Evolutionary conservation across 1,140 invertebrate genomes (phyloP).

Genomic region (Oncopeltus fasciatus): DNA sequence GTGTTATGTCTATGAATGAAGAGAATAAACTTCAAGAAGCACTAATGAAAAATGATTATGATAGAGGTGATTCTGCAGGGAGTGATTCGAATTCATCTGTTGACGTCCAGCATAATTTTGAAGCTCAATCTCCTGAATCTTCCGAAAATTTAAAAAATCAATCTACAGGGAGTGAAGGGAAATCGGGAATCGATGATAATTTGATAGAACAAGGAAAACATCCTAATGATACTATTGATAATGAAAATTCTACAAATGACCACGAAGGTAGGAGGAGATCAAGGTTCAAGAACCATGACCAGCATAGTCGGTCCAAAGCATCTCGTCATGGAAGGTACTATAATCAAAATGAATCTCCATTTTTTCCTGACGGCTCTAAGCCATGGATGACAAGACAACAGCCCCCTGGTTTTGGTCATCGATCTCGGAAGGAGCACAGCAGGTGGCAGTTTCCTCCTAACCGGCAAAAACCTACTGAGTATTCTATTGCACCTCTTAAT

Average conservation of each 20-base stretch:
- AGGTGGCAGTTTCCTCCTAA: background rate
- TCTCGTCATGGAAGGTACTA: background rate
- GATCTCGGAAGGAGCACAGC: background rate
- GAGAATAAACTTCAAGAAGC: constrained; percentile 60
- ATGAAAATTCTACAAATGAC: background rate
- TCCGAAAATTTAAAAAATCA: background rate
- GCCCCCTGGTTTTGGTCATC: background rate
- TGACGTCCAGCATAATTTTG: background rate
- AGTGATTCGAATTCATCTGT: background rate
- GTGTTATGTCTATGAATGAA: constrained; percentile 63
- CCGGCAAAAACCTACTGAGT: background rate
- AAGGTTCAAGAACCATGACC: background rate
- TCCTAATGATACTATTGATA: background rate
- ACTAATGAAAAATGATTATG: constrained; percentile 42
- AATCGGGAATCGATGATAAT: background rate
- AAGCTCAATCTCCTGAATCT: background rate
- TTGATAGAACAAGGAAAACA: background rate
- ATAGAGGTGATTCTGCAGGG: constrained; percentile 1
- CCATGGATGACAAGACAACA: background rate
- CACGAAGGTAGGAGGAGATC: background rate
- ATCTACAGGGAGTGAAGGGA: background rate
- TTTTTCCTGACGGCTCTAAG: background rate
- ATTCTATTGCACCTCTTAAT: background rate
- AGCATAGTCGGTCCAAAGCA: background rate
- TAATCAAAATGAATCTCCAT: background rate